These are phyloP conservation scores for Ceryle rudis DNA, from an alignment of 2,797 vertebrate genomes.

Conservation along the genomic window DNA sequence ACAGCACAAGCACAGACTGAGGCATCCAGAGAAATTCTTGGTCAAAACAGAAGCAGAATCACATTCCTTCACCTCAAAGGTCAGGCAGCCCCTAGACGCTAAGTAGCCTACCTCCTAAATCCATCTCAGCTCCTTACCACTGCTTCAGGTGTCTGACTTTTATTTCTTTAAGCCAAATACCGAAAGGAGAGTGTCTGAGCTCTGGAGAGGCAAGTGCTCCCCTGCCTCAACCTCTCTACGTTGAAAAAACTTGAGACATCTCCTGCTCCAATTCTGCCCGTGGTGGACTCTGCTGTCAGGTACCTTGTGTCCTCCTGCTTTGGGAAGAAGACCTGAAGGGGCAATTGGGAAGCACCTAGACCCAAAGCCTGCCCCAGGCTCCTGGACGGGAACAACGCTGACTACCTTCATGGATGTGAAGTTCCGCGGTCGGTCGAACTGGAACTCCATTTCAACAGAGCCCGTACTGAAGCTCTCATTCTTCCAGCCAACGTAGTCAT, in stretches of 20 bases:
- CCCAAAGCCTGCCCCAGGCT: neutral
- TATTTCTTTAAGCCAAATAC: neutral
- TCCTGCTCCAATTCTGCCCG: neutral
- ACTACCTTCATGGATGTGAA: constrained; percentile 98
- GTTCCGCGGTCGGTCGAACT: constrained; percentile 94
- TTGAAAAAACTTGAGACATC: neutral
- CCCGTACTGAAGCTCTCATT: constrained; percentile 90
- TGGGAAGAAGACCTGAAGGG: neutral
- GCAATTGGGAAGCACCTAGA: neutral
- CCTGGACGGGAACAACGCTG: neutral
- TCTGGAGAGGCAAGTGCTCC: neutral
- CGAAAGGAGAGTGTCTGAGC: neutral
- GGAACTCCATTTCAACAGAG: constrained; percentile 94
- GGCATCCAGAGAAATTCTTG: neutral
- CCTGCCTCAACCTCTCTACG: neutral
- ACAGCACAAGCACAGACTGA: neutral
- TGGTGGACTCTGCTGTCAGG: neutral
- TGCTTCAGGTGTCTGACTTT: neutral
- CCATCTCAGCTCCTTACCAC: neutral
- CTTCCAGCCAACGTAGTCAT: constrained; percentile 96
- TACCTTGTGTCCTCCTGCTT: neutral
- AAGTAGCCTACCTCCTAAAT: neutral
- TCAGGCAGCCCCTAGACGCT: neutral
- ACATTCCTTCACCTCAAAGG: neutral
- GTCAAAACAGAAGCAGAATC: neutral